phyloP scores from a whole-genome alignment of 2,888 invertebrate genomes.

The Leptopilina drosophilae region DNA sequence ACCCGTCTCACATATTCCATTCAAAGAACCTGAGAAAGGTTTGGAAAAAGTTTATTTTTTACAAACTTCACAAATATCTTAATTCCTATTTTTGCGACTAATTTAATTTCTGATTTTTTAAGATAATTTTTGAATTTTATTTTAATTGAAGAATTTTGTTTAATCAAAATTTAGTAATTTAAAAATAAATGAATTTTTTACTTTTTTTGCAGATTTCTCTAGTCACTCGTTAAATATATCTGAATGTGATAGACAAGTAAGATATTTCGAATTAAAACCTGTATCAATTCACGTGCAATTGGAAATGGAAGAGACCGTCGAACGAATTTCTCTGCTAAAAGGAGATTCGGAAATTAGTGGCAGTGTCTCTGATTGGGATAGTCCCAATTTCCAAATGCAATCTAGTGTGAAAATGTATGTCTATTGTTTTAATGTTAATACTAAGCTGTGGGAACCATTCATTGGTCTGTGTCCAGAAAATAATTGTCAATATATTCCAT shows the following conservation, averaged over 20 bases:
- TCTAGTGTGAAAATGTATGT: conserved; percentile 77
- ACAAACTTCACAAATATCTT: no score
- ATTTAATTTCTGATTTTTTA: background rate
- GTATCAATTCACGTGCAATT: conserved; percentile 63
- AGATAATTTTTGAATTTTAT: background rate
- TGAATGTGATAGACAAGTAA: conserved; percentile 57
- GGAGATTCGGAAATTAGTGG: conserved; percentile 64
- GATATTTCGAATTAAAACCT: conserved; percentile 68
- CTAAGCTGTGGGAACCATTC: conserved; percentile 90
- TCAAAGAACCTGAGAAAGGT: conserved; percentile 62
- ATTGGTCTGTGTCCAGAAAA: conserved; percentile 84
- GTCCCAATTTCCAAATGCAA: conserved; percentile 66
- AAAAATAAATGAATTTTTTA: no score
- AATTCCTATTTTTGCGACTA: background rate
- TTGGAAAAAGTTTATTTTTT: background rate
- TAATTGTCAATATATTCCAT: conserved; percentile 82
- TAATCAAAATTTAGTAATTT: background rate
- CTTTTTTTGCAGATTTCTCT: conserved; percentile 53
- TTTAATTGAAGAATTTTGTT: background rate
- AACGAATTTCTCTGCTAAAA: conserved; percentile 69
- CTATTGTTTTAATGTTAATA: conserved; percentile 84
- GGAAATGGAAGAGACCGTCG: conserved; percentile 70
- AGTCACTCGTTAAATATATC: conserved; percentile 44
- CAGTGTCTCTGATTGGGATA: conserved; percentile 65
- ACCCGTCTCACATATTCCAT: conserved; percentile 78